Conservation (phyloP, 2,113 vertebrate species). For the Nibea albiflora region DNA sequence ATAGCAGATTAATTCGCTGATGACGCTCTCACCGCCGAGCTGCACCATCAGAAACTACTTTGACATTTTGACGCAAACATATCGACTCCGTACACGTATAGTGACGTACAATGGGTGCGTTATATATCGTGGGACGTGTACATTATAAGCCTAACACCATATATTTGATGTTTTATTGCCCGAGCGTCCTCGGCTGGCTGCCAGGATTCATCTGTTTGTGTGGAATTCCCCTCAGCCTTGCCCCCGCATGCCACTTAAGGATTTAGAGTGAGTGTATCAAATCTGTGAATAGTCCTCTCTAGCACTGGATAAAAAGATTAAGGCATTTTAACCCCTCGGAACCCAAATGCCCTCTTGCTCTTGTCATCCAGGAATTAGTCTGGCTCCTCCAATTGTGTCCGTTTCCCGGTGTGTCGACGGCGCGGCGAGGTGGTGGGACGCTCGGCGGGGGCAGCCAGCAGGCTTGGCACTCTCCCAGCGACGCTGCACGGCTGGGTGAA, state of each 20-base stretch:
- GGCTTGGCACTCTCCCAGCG: conserved; percentile 59
- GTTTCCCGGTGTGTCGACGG: conserved; percentile 57
- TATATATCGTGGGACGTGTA: not conserved
- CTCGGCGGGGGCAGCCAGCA: conserved; percentile 42
- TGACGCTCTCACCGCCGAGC: not conserved
- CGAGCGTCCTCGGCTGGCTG: conserved; percentile 31
- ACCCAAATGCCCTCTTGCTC: conserved; percentile 59
- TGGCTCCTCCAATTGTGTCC: conserved; percentile 57
- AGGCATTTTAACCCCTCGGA: conserved; percentile 79
- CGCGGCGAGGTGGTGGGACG: conserved; percentile 43
- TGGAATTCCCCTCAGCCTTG: conserved; percentile 43
- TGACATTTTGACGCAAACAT: conserved; percentile 22
- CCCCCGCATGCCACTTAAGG: conserved; percentile 73
- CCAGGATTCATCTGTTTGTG: conserved; percentile 64
- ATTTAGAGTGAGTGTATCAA: conserved; percentile 80
- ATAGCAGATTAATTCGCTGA: conserved; percentile 14
- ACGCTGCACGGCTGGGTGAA: conserved; percentile 40
- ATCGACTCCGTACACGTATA: not conserved
- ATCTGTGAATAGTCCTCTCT: conserved; percentile 77
- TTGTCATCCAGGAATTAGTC: conserved; percentile 74
- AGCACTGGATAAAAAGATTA: conserved; percentile 83
- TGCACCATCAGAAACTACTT: conserved; percentile 14
- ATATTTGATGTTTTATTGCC: conserved; percentile 31
- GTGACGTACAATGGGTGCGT: not conserved
- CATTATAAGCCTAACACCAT: conserved; percentile 22